These are phyloP conservation scores for Aricia artaxerxes DNA, from an alignment of 2,888 invertebrate genomes.

Conservation along the genomic window DNA sequence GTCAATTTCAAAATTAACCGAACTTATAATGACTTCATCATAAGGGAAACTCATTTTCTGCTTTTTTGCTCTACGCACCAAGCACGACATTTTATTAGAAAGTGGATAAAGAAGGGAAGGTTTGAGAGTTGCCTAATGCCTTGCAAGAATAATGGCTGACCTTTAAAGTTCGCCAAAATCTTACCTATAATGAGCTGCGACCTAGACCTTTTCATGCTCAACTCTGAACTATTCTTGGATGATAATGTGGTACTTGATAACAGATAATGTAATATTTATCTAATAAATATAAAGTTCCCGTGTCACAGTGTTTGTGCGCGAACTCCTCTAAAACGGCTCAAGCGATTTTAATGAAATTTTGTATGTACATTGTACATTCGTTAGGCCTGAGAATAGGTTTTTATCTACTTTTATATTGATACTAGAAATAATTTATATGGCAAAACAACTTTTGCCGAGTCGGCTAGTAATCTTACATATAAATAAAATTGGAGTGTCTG, in stretches of 20 bases:
- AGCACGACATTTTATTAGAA: neutral
- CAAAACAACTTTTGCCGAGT: too few species aligned
- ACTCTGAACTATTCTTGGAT: constrained; percentile 5
- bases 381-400: too few species aligned
- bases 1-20: too few species aligned
- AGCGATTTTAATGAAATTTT: too few species aligned
- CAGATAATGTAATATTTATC: neutral
- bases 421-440: too few species aligned
- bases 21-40: neutral
- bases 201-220: constrained; percentile 12
- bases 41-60: neutral
- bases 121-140: neutral
- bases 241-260: neutral
- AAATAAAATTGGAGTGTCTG: too few species aligned
- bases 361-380: too few species aligned
- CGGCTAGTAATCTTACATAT: too few species aligned
- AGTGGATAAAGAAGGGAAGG: neutral
- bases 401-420: too few species aligned
- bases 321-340: too few species aligned
- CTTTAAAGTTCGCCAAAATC: constrained; percentile 25
- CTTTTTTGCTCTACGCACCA: neutral
- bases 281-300: too few species aligned
- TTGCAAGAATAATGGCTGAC: neutral
- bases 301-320: too few species aligned
- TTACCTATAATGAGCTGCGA: neutral